Conservation (phyloP, 2,113 vertebrate genomes). For the Ardeotis arabs region DNA sequence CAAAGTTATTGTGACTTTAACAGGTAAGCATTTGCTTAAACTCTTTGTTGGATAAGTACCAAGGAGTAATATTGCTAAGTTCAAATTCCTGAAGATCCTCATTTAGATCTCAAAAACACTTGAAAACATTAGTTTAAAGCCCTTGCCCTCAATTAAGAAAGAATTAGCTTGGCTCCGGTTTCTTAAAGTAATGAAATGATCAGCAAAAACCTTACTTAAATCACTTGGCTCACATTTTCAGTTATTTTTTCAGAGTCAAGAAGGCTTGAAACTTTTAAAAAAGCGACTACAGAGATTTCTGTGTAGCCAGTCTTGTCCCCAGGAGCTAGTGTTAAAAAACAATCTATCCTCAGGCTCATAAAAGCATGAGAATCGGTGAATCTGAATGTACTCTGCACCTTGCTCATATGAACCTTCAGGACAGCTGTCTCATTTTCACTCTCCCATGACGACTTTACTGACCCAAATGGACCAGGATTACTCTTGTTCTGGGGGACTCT, state of each 20-base stretch:
- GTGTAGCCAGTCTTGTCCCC: neutral
- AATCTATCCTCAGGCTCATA: neutral
- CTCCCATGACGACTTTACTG: neutral
- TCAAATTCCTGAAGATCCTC: neutral
- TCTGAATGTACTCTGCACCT: neutral
- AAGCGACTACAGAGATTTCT: neutral
- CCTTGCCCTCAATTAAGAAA: neutral
- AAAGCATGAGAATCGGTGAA: neutral
- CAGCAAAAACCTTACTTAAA: neutral
- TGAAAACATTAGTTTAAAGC: neutral
- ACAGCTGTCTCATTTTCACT: neutral
- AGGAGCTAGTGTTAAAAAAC: neutral
- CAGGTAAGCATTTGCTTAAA: neutral
- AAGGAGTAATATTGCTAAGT: neutral
- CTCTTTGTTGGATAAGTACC: neutral
- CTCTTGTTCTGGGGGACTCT: neutral
- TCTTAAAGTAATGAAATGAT: neutral
- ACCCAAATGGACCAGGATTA: neutral
- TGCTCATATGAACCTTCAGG: neutral
- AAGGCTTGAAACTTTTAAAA: neutral
- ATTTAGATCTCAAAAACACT: neutral
- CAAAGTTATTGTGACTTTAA: neutral
- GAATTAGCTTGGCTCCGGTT: neutral
- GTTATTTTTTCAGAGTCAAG: neutral
- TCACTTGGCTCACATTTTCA: neutral